Conservation (phyloP, 1,140 invertebrate species). For the Pachypeltis micranthus region DNA sequence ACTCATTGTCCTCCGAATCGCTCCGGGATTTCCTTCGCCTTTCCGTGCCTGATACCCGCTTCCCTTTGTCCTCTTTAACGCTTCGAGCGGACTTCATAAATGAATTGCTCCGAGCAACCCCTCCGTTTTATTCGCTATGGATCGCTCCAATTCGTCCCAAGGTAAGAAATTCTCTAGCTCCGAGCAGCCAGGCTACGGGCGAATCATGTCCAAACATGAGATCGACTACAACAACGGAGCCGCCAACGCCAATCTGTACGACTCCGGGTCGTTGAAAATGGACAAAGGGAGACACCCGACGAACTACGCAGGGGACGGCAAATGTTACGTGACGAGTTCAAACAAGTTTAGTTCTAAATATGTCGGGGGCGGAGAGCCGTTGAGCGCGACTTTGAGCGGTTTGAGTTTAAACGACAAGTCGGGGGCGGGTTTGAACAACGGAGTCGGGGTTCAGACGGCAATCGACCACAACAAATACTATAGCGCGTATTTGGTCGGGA, state of each 20-base stretch:
- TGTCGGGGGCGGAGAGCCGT: conserved; percentile 40
- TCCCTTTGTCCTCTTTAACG: too few relatives aligned
- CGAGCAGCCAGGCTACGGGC: conserved; percentile 18
- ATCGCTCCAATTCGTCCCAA: background rate
- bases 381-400: conserved; percentile 27
- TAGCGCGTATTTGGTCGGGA: conserved; percentile 21
- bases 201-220: conserved; percentile 17
- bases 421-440: conserved; percentile 19
- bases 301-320: background rate
- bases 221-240: conserved; percentile 10
- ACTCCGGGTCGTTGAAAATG: background rate
- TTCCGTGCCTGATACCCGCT: too few relatives aligned
- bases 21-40: too few relatives aligned
- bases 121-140: too few relatives aligned
- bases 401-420: conserved; percentile 24
- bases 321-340: background rate
- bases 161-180: background rate
- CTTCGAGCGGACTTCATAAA: too few relatives aligned
- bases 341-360: conserved; percentile 3
- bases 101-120: too few relatives aligned
- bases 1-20: too few relatives aligned
- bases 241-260: background rate
- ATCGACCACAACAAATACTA: conserved; percentile 28
- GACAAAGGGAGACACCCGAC: background rate
- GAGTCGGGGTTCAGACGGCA: conserved; percentile 22